These are phyloP conservation scores for Sphaeridia pumilis DNA, from an alignment of 2,888 invertebrate species.

Conservation along the genomic window DNA sequence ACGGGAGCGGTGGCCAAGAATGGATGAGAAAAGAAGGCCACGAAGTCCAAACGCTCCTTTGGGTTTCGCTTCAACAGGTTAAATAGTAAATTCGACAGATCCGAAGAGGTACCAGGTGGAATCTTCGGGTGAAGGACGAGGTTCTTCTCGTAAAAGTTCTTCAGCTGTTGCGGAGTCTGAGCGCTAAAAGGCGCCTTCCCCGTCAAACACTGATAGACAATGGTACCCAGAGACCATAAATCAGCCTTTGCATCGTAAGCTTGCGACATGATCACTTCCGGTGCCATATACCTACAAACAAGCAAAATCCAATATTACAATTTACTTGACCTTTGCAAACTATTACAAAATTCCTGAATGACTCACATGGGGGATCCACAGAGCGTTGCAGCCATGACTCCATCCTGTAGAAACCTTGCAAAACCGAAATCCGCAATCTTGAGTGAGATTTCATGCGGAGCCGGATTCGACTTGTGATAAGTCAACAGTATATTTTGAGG, in stretches of 20 bases:
- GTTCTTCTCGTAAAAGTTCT: conserved; percentile 93
- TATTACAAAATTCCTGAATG: no score
- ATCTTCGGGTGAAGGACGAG: conserved; percentile 81
- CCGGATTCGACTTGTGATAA: conserved; percentile 56
- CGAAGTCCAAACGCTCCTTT: conserved; percentile 89
- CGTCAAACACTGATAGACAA: conserved; percentile 95
- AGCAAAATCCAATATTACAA: no score
- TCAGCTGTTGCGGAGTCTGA: conserved; percentile 91
- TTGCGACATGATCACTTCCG: conserved; percentile 97
- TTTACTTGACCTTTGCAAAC: no score
- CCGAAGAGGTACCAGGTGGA: conserved; percentile 82
- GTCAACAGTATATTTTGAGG: conserved; percentile 97
- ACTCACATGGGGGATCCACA: conserved; percentile 99
- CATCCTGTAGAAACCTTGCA: conserved; percentile 94
- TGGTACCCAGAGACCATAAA: conserved; percentile 97
- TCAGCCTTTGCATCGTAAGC: conserved; percentile 99
- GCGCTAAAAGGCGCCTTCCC: conserved; percentile 99
- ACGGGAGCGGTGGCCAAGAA: conserved; percentile 46
- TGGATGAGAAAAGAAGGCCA: conserved; percentile 86
- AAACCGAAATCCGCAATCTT: conserved; percentile 98
- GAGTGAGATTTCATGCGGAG: conserved; percentile 72
- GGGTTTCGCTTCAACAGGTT: conserved; percentile 78
- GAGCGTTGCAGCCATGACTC: conserved; percentile 98
- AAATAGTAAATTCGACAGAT: conserved; percentile 72
- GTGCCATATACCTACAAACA: conserved; percentile 68